phyloP scores from a whole-genome alignment of 2,888 invertebrate genomes.

The Brenthis daphne region DNA sequence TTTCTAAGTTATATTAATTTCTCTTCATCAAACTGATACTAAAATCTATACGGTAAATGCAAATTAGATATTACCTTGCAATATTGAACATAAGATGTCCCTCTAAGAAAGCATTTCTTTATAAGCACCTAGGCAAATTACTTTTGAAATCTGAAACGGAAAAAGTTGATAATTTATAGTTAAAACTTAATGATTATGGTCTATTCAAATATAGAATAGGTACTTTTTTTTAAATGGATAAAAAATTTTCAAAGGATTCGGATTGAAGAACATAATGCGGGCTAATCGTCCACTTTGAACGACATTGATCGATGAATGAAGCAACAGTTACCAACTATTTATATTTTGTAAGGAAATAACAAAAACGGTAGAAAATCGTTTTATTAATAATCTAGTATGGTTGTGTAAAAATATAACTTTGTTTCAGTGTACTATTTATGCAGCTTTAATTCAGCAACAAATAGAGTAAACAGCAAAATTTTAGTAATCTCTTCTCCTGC shows the following conservation, averaged over 20 bases:
- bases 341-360: conserved; percentile 12
- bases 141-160: background rate
- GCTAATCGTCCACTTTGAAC: conserved; percentile 14
- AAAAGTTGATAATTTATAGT: background rate
- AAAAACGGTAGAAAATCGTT: background rate
- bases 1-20: too few relatives aligned
- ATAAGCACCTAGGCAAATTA: too few relatives aligned
- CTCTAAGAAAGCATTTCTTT: too few relatives aligned
- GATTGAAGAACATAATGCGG: conserved; percentile 9
- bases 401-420: too few relatives aligned
- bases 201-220: background rate
- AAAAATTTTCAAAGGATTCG: background rate
- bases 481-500: too few relatives aligned
- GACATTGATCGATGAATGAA: conserved; percentile 22
- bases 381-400: background rate
- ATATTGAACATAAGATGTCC: too few relatives aligned
- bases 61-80: too few relatives aligned
- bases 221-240: background rate
- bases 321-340: background rate
- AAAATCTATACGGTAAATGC: too few relatives aligned
- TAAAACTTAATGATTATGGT: background rate
- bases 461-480: too few relatives aligned
- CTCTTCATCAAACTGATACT: too few relatives aligned
- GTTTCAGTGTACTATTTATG: too few relatives aligned
- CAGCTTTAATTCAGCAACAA: too few relatives aligned